These are phyloP conservation scores for Andricus curvator DNA, from an alignment of 2,888 invertebrate species.

Conservation along the genomic window DNA sequence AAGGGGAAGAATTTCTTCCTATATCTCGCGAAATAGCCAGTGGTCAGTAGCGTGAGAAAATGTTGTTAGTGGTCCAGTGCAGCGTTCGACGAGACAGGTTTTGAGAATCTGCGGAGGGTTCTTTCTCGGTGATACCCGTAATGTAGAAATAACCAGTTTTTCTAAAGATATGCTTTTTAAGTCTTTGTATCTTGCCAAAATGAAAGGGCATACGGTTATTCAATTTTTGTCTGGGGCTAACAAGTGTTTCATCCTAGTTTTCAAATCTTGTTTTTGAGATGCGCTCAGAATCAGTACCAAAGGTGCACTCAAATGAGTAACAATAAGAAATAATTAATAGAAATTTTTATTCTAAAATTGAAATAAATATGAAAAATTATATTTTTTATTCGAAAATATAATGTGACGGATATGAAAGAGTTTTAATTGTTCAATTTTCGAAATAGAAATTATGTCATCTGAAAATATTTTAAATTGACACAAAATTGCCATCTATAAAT, in stretches of 20 bases:
- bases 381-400: no score
- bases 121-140: not conserved
- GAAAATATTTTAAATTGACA: no score
- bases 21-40: slow-evolving; percentile 69
- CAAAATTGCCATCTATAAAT: no score
- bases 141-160: slow-evolving; percentile 18
- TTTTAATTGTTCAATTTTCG: no score
- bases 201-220: not conserved
- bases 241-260: not conserved
- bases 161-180: not conserved
- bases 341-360: no score
- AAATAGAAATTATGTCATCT: no score
- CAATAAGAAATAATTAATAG: not conserved
- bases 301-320: not conserved
- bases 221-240: not conserved
- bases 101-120: slow-evolving; percentile 41
- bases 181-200: not conserved
- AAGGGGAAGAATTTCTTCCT: slow-evolving; percentile 45
- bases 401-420: no score
- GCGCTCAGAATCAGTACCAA: not conserved
- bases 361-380: no score
- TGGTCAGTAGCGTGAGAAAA: slow-evolving; percentile 73
- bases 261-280: not conserved
- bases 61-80: slow-evolving; percentile 63
- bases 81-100: slow-evolving; percentile 63